A percentile compares a stretch with the other conserved stretches of the same genome.
These are phyloP conservation scores for Florisuga fusca DNA, from an alignment of 2,797 vertebrate species.

Conservation along the genomic window DNA sequence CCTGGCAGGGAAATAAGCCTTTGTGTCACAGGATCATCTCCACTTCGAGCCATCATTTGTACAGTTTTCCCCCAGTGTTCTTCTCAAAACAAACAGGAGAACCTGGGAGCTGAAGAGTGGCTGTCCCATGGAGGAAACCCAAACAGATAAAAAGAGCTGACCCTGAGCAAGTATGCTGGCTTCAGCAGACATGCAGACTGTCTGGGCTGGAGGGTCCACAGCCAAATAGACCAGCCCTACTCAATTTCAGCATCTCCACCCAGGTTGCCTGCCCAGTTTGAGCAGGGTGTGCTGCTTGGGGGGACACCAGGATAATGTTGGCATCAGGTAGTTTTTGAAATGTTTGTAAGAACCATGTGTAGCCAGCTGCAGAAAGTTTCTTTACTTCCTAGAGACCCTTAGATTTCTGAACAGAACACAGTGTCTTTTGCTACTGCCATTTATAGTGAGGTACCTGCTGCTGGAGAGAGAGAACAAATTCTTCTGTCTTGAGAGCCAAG, in stretches of 20 bases:
- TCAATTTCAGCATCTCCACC: background rate
- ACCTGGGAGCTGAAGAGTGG: background rate
- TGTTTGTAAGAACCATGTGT: background rate
- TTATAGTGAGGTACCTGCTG: background rate
- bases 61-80: background rate
- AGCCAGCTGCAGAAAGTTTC: background rate
- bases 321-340: background rate
- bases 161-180: background rate
- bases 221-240: background rate
- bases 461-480: background rate
- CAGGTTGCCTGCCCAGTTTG: background rate
- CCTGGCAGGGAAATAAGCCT: background rate
- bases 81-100: background rate
- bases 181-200: background rate
- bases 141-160: background rate
- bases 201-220: background rate
- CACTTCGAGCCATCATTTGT: background rate
- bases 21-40: background rate
- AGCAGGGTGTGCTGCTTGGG: rapidly evolving
- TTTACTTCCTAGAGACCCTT: background rate
- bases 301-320: background rate
- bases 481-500: background rate
- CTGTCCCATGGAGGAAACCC: background rate
- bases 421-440: background rate
- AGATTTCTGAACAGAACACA: background rate